Evolutionary conservation across 2,888 invertebrate genomes (phyloP).

Genomic region (Dromius quadrimaculatus): DNA sequence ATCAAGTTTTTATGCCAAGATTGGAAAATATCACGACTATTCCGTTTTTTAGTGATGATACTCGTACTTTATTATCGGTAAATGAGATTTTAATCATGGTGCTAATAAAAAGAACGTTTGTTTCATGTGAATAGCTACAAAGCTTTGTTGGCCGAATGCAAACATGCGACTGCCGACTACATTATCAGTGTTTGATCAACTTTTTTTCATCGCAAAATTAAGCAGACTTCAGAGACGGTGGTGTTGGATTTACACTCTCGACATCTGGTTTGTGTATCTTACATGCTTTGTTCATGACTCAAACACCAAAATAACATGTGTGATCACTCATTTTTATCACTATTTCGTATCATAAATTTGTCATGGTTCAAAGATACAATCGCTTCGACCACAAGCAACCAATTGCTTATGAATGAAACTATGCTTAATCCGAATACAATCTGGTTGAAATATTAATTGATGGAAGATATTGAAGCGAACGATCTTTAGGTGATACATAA

Average conservation of each 20-base stretch:
- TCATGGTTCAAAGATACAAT: slow-evolving; percentile 21
- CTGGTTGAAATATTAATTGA: no score
- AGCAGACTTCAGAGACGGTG: background rate
- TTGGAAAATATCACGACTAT: slow-evolving; percentile 17
- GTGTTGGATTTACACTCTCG: background rate
- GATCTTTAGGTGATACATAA: no score
- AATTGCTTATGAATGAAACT: no score
- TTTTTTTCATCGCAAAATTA: slow-evolving; percentile 16
- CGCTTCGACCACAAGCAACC: no score
- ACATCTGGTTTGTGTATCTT: slow-evolving; percentile 25
- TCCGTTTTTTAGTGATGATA: slow-evolving; percentile 26
- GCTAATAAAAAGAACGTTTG: slow-evolving; percentile 24
- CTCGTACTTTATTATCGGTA: slow-evolving; percentile 29
- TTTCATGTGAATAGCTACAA: slow-evolving; percentile 20
- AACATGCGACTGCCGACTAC: slow-evolving; percentile 18
- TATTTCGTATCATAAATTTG: slow-evolving; percentile 18
- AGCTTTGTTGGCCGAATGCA: slow-evolving; percentile 32
- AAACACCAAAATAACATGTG: slow-evolving; percentile 13
- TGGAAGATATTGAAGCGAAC: no score
- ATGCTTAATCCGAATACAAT: no score
- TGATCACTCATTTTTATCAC: slow-evolving; percentile 19
- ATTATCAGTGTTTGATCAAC: slow-evolving; percentile 18
- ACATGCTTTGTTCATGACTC: slow-evolving; percentile 29
- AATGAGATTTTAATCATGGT: slow-evolving; percentile 35
- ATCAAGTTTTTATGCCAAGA: slow-evolving; percentile 19